phyloP scores from a whole-genome alignment of 2,888 invertebrate genomes.

The Torymus tubicola region DNA sequence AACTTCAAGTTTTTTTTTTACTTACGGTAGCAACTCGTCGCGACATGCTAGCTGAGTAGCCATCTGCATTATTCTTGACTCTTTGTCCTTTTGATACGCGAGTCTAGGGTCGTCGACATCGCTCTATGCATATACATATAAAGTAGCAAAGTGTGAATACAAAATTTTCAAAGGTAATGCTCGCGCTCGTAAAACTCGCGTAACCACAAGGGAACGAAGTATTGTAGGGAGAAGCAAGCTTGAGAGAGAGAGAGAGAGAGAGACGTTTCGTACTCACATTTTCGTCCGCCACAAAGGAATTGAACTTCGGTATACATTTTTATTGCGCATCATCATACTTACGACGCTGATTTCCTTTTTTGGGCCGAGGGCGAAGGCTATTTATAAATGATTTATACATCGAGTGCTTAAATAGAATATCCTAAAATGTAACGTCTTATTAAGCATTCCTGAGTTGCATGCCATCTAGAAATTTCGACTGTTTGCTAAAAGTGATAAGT shows the following conservation, averaged over 20 bases:
- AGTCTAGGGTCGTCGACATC: slow-evolving; percentile 51
- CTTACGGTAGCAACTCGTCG: no score
- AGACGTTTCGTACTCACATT: neutral
- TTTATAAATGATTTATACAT: no score
- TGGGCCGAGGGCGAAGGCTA: no score
- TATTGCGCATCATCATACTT: slow-evolving; percentile 8
- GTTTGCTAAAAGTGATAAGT: no score
- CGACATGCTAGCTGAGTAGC: slow-evolving; percentile 1
- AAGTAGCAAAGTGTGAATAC: slow-evolving; percentile 54
- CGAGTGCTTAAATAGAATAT: no score
- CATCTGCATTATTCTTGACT: slow-evolving; percentile 48
- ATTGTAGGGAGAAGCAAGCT: neutral
- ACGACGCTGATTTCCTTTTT: neutral
- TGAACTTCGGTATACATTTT: slow-evolving; percentile 34
- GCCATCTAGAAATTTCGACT: no score
- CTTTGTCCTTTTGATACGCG: slow-evolving; percentile 53
- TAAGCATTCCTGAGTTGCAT: no score
- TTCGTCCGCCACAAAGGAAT: slow-evolving; percentile 42
- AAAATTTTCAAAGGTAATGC: slow-evolving; percentile 50
- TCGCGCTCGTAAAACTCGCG: slow-evolving; percentile 56
- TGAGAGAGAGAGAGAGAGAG: neutral
- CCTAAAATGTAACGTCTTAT: no score
- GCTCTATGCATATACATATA: slow-evolving; percentile 58
- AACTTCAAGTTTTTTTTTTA: no score
- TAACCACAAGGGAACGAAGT: slow-evolving; percentile 44